Base-by-base conservation (phyloP, 2,888 invertebrate species). In the Zygaena filipendulae region DNA sequence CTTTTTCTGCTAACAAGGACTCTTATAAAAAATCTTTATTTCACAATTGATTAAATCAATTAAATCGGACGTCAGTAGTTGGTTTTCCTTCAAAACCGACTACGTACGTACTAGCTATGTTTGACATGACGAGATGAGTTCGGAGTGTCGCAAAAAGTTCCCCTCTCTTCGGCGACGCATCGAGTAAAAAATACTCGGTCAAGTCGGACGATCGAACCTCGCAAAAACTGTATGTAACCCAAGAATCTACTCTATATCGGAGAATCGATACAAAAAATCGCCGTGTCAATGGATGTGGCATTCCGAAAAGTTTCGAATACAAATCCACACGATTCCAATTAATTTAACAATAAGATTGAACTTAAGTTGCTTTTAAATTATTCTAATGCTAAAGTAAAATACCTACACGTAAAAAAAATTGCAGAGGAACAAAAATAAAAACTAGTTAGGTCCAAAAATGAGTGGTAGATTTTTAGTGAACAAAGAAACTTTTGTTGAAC, bases 31-130 rank as follows among this genome's bases (percentile, higher is more conserved):
- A n/a, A n/a, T n/a, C n/a, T n/a, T n/a, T n/a, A n/a, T n/a, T 60
- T 62, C 63, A 61, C 59, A 61, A 53, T 43, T 59, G 56, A 66
- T 66, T 61, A 64, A 60, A 71, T 74, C 75, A 75, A 75, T 75
- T 75, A 72, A 63, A 47, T 43, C 47, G 58, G 45, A 45, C 50
- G 59, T 60, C 57, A 51, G 54, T 49, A 52, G 50, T 39, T 42
- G 51, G n/a, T n/a, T n/a, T n/a, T n/a, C 52, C 57, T 56, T 54
- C 59, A 53, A 56, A 68, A 71, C 72, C 68, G 59, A 72, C 71
- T 62, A 62, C 62, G 50, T 58, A 59, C 62, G 64, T 54, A 53
- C 59, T 70, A n/a, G n/a, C n/a, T n/a, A n/a, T n/a, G n/a, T 16
- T 16, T 60, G 67, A 61, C 59, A 53, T 48, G 51, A 52, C 45